These are phyloP conservation scores for Masnerella sp. DNA, from an alignment of 2,888 invertebrate genomes.

Conservation along the genomic window DNA sequence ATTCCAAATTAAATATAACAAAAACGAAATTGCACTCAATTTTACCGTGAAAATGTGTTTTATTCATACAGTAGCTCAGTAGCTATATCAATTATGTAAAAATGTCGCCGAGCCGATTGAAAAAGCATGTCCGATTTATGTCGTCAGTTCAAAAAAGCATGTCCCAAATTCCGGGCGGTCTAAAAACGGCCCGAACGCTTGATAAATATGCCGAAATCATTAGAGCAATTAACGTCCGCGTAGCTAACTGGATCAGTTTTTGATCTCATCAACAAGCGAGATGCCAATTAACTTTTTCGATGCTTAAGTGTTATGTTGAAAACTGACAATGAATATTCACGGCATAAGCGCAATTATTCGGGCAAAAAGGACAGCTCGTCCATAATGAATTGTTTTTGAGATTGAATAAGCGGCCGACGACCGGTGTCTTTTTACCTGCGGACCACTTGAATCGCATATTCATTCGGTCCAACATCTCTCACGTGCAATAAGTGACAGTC, in stretches of 20 bases:
- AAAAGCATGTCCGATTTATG: no score
- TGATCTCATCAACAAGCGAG: conserved; percentile 1
- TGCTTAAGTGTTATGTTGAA: conserved; percentile 23
- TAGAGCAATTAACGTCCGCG: not conserved
- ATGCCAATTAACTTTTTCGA: conserved; percentile 42
- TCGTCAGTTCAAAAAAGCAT: no score
- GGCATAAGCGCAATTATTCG: conserved; percentile 23
- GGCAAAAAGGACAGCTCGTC: conserved; percentile 25
- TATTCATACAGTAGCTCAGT: no score
- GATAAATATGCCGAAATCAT: not conserved
- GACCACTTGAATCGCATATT: conserved; percentile 55
- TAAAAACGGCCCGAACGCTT: no score
- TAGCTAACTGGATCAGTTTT: conserved; percentile 27
- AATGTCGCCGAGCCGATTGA: no score
- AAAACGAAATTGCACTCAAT: no score
- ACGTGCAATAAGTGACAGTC: conserved; percentile 60
- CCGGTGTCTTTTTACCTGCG: conserved; percentile 43
- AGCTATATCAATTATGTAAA: no score
- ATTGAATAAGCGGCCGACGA: conserved; percentile 30
- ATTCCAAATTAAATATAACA: no score
- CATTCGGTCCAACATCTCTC: conserved; percentile 53
- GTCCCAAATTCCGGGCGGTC: no score
- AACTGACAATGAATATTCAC: conserved; percentile 46
- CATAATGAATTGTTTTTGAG: conserved; percentile 52
- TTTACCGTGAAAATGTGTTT: no score